Evolutionary conservation across 2,113 vertebrate genomes (phyloP).

Genomic region (Aptenodytes patagonicus): DNA sequence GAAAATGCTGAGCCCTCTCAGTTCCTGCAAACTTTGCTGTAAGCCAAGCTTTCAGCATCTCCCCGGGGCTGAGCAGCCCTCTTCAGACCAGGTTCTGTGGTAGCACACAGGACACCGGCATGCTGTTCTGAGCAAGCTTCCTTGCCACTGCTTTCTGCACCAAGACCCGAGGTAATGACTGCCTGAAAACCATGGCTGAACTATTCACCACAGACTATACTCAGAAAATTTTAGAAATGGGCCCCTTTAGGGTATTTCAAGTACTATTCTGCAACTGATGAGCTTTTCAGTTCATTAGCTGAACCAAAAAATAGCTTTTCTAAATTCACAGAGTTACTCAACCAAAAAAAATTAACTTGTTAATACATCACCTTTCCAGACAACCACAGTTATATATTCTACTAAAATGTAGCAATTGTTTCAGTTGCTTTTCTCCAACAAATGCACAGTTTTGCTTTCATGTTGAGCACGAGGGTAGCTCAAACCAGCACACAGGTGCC

Average conservation of each 20-base stretch:
- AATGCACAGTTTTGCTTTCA: not conserved
- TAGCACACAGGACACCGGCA: not conserved
- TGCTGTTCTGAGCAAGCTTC: not conserved
- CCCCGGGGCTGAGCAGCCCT: not conserved
- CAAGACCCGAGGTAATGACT: fast-evolving
- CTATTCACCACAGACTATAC: not conserved
- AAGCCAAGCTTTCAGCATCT: not conserved
- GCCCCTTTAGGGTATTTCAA: not conserved
- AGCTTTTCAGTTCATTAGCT: not conserved
- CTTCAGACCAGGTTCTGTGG: not conserved
- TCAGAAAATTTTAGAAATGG: not conserved
- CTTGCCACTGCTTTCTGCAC: not conserved
- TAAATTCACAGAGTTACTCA: not conserved
- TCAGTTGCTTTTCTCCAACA: not conserved
- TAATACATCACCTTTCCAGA: not conserved
- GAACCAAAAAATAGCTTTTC: not conserved
- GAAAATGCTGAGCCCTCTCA: not conserved
- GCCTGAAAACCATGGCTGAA: not conserved
- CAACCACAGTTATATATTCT: not conserved
- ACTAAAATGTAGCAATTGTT: not conserved
- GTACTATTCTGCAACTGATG: not conserved
- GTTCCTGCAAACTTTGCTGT: not conserved
- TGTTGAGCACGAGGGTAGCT: not conserved
- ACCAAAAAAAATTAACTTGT: not conserved
- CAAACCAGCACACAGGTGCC: not conserved